Conservation (phyloP, 2,888 invertebrate genomes). For the Charanyca ferruginea region DNA sequence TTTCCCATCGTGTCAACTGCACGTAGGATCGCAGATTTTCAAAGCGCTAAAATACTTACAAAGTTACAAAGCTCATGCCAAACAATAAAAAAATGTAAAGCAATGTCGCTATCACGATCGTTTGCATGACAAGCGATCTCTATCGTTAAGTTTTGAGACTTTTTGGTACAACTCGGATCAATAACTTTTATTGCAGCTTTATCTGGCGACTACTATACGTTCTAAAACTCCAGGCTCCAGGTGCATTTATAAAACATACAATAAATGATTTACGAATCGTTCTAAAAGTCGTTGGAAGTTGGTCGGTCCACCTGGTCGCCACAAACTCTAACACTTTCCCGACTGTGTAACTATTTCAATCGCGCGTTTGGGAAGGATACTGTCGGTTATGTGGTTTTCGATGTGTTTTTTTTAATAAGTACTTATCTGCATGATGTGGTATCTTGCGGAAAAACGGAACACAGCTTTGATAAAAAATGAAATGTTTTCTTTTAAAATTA, state of each 20-base stretch:
- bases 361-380: slow-evolving; percentile 1
- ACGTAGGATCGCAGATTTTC: neutral
- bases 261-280: slow-evolving; percentile 42
- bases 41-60: neutral
- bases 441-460: too few relatives aligned
- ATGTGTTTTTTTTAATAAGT: neutral
- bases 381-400: neutral
- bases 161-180: too few relatives aligned
- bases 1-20: neutral
- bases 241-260: slow-evolving; percentile 21
- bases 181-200: too few relatives aligned
- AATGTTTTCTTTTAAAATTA: too few relatives aligned
- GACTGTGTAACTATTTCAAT: neutral
- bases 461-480: too few relatives aligned
- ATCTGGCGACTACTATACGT: too few relatives aligned
- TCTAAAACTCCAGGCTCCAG: slow-evolving; percentile 21
- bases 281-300: slow-evolving; percentile 35
- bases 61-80: too few relatives aligned
- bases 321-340: slow-evolving; percentile 16
- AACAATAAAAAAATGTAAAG: too few relatives aligned
- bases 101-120: too few relatives aligned
- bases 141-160: too few relatives aligned
- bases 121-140: too few relatives aligned
- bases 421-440: too few relatives aligned
- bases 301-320: slow-evolving; percentile 25